Base-by-base conservation (phyloP, 1,140 invertebrate species). In the Artemia franciscana region DNA sequence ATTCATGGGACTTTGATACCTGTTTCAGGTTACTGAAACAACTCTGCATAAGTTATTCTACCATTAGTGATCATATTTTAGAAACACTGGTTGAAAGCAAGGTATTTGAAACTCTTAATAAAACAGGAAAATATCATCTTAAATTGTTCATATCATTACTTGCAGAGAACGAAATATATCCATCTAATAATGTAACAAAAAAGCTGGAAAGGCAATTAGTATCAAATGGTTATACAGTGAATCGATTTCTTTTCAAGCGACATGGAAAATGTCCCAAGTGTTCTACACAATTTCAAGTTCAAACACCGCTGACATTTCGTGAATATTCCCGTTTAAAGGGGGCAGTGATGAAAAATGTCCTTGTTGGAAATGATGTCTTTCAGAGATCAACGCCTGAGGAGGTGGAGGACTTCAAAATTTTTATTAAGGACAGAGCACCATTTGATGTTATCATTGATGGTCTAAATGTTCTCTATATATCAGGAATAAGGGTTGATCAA, bases 391-490 rank as follows among this genome's bases (percentile, higher is more conserved):
- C 77, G 60, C 84, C 86, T 0, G 64, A 77, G 57, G 88, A 91
- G 73, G 71, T 88, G 15, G 65, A 76, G 51, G 68, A 67, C 2
- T 90, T 85, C 71, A 71, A 78, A 60, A 65, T 73, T 5, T 87
- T 84, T 71, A 67, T 89, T 4, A 67, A 80, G 18, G 69, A 73
- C 30, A 78, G 77, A 25, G 77, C 75, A 56, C 82, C 84, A 5
- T 88, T 80, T 74, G 83, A 90, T 73, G 76, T 87, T 62, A 82
- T 91, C 3, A 74, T 91, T 60, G 88, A 91, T 76, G 85, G 82
- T 24, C 73, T 91, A n/a, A 91, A 91, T 73, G 75, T 88, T 27
- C 78, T 79, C 26, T 84, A 82, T 73, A 51, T 30, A 25, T 21
- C 57, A 57, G 18, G 18, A 3, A 15, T 60, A 57, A 57, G 9